Percentiles rank a stretch among this genome's conserved stretches.
Conservation (phyloP, 2,888 invertebrate species). For the Papilio protenor region DNA sequence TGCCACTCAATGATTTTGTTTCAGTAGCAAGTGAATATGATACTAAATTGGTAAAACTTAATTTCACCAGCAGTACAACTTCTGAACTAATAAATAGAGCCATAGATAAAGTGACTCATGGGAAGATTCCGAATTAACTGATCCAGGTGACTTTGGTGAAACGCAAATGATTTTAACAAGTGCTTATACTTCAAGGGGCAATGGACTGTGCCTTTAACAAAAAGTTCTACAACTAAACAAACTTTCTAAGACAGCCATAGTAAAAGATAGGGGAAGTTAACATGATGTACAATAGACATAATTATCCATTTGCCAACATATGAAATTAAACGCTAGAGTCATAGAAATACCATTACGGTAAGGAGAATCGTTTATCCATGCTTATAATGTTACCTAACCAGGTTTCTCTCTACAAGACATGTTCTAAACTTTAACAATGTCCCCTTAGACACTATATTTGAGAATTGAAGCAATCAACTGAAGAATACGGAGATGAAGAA, state of each 20-base stretch:
- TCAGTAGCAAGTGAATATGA: slow-evolving; percentile 58
- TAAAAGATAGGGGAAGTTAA: slow-evolving; percentile 83
- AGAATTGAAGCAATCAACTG: slow-evolving; percentile 76
- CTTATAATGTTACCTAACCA: slow-evolving; percentile 86
- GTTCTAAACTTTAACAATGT: slow-evolving; percentile 73
- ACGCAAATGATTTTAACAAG: slow-evolving; percentile 86
- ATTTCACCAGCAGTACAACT: slow-evolving; percentile 58
- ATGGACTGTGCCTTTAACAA: slow-evolving; percentile 87
- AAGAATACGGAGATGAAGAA: slow-evolving; percentile 84
- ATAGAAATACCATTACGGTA: slow-evolving; percentile 89
- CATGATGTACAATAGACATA: slow-evolving; percentile 89
- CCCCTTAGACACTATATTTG: slow-evolving; percentile 79
- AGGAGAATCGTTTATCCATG: slow-evolving; percentile 84
- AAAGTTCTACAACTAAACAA: slow-evolving; percentile 76
- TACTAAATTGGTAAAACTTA: slow-evolving; percentile 58
- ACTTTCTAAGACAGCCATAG: slow-evolving; percentile 85
- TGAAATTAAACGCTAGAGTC: slow-evolving; percentile 83
- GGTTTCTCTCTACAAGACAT: slow-evolving; percentile 81
- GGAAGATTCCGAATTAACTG: slow-evolving; percentile 66
- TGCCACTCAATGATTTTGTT: slow-evolving; percentile 57
- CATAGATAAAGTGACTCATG: slow-evolving; percentile 66
- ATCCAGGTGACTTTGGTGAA: slow-evolving; percentile 70
- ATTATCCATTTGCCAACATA: slow-evolving; percentile 85
- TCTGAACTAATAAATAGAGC: slow-evolving; percentile 61
- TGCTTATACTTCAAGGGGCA: slow-evolving; percentile 89